Base-by-base conservation (phyloP, 92 coral and sea anemone genomes). In the Epizoanthus stellaris region DNA sequence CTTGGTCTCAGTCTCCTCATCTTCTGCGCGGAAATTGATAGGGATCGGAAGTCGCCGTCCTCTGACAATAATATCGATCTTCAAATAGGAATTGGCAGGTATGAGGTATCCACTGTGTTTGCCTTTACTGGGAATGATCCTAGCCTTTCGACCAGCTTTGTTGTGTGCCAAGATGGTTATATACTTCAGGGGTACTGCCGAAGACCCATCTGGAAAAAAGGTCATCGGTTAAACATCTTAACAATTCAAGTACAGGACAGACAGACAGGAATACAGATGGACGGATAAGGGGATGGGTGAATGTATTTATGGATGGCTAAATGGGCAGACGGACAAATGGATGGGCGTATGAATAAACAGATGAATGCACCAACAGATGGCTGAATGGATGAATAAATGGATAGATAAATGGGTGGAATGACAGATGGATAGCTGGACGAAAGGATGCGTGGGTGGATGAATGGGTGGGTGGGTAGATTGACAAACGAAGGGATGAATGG, bases 71-170 rank as follows among this genome's bases (percentile, higher is more conserved):
- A 97, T 95, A n/a, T 87, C 87, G 56, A 97, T 93, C 82, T 93
- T 95, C 11, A 95, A 76, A 80, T 65, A 79, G 40, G 89, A 85
- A 66, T 75, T 80, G 13, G 94, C 66, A 3, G 79, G 39, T 12
- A 95, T 90, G 12, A 95, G 85, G 70, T 97, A 97, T 0, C 99
- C 99, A 6, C 91, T 91, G 58, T 86, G 91, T 59, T 84, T 91
- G 56, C 99, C 99, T 61, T 90, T 95, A 59, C 94, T 92, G 40
- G 99, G 99, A 30, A 89, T 39, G 39, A 97, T 82, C 40, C 98
- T 77, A 5, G 90, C 92, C 45, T 70, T 86, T 42, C 99, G 92
- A 21, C 94, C 91, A 34, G 92, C 95, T 77, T 88, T 93, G 94
- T 97, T 95, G 88, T 91, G 94, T 0, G 89, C 73, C 67, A 95